Conservation (phyloP, 2,797 vertebrate species). For the Hypotaenidia philippensis region DNA sequence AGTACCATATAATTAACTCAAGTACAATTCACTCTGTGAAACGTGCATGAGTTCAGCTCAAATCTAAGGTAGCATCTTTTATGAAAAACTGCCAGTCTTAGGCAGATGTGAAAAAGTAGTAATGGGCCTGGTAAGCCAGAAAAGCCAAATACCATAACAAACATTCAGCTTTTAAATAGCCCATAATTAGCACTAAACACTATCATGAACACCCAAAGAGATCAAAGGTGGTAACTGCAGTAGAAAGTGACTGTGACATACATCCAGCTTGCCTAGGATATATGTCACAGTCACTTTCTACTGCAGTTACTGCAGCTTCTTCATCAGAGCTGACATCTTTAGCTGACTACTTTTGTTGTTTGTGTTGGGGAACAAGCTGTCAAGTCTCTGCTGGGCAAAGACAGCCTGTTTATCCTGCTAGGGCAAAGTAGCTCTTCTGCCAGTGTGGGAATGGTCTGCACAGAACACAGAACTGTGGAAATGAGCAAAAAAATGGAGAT, state of each 20-base stretch:
- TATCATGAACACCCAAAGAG: not conserved
- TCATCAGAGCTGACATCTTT: not conserved
- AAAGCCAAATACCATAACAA: not conserved
- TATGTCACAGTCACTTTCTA: too few species aligned
- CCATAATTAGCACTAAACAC: slow-evolving; percentile 25
- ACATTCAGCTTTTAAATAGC: slow-evolving; percentile 1
- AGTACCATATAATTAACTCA: not conserved
- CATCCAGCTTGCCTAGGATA: not conserved
- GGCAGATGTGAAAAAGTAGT: not conserved
- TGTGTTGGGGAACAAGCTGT: not conserved
- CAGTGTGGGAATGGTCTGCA: not conserved
- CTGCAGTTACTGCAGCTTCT: too few species aligned
- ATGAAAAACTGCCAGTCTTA: not conserved
- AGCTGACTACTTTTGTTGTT: not conserved
- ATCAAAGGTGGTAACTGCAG: not conserved
- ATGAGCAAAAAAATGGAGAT: not conserved
- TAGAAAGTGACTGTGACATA: not conserved
- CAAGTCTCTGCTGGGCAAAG: not conserved
- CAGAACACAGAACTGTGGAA: not conserved
- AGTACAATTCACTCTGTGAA: not conserved
- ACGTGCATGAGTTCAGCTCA: not conserved
- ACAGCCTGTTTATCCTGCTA: not conserved
- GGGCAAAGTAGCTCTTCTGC: not conserved
- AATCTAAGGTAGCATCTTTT: not conserved
- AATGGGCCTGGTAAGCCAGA: not conserved